phyloP scores from a whole-genome alignment of 2,888 invertebrate species.

The Caenorhabditis afra region DNA sequence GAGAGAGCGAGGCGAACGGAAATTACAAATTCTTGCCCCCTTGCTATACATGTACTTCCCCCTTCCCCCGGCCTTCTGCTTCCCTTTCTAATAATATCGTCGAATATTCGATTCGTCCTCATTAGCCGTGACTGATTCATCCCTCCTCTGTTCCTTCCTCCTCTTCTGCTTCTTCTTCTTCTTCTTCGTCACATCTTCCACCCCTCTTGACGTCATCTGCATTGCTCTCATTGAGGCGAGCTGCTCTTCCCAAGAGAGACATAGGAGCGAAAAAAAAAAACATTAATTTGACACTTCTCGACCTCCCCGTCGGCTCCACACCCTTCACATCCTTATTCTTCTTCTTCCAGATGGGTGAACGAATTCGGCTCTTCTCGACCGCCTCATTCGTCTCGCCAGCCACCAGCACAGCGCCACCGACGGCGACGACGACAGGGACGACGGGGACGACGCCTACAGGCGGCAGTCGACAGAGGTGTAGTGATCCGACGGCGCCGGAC shows the following conservation, averaged over 20 bases:
- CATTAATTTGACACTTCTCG: conserved; percentile 38
- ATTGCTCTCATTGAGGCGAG: too few relatives aligned
- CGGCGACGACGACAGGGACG: too few relatives aligned
- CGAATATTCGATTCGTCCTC: too few relatives aligned
- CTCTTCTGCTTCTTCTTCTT: not conserved
- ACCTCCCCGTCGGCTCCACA: not conserved
- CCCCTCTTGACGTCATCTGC: conserved; percentile 1
- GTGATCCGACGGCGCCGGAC: conserved; percentile 18
- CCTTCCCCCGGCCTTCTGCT: too few relatives aligned
- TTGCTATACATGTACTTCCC: conserved; percentile 31
- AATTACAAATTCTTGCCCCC: conserved; percentile 42
- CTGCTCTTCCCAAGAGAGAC: too few relatives aligned
- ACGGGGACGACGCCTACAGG: not conserved
- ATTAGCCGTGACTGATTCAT: not conserved
- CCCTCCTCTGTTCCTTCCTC: not conserved
- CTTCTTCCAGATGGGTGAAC: conserved; percentile 70
- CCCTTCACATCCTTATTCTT: not conserved
- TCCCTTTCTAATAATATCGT: not conserved
- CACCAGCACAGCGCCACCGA: conserved; percentile 17
- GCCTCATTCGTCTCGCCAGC: conserved; percentile 67
- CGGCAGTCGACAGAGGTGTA: conserved; percentile 9
- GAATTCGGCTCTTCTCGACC: conserved; percentile 69
- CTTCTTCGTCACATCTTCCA: not conserved
- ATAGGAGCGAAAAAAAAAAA: not conserved
- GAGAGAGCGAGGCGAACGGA: conserved; percentile 31